Base-by-base conservation (phyloP, 2,888 invertebrate species). In the Ephialtes manifestator region DNA sequence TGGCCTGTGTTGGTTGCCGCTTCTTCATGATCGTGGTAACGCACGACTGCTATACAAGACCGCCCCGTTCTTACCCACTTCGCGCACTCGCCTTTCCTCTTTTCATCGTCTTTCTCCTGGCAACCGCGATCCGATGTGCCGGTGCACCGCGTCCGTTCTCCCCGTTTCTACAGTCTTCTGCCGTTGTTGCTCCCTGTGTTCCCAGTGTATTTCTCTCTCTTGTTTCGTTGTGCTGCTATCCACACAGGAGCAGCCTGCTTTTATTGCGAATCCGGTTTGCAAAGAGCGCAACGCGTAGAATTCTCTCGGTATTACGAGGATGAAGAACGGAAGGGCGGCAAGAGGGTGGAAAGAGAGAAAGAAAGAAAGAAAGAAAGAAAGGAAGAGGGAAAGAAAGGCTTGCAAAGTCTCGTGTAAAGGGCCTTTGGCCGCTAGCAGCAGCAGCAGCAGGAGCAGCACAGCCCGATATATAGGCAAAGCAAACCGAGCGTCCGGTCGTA, bases 221-320 rank as follows among this genome's bases (percentile, higher is more conserved):
- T 8, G 35, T 4, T 39, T 46, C 58, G 60, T 74, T 55, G 72
- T n/a, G n/a, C n/a, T 43, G 55, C 72, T 55, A 55, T 24, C 55
- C 63, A 11, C 72, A 58, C 58, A 13, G 72, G 39, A 24, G 74
- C 58, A 55, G 67, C 75, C 71, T 89, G 88, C 90, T 92, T 92
- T 92, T 93, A 93, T 93, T 92, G 91, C 92, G 89, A 93, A 93
- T 93, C 93, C 93, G 93, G 93, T 93, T 93, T 92, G 91, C 89
- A 84, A 88, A 88, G 89, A 83, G 70, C 72, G 58, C 80, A 79
- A 82, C n/a, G n/a, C 74, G 68, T 4, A 70, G 80, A 24, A 63
- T 68, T 51, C 74, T 83, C 81, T 70, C 68, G 67, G 67, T n/a
- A 7, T 39, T 35, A 81, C 68, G 68, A 72, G 43, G 71, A 86